Percentiles rank a stretch among this genome's conserved stretches.
Conservation (phyloP, 2,113 vertebrate species). For the Rhombomys opimus region DNA sequence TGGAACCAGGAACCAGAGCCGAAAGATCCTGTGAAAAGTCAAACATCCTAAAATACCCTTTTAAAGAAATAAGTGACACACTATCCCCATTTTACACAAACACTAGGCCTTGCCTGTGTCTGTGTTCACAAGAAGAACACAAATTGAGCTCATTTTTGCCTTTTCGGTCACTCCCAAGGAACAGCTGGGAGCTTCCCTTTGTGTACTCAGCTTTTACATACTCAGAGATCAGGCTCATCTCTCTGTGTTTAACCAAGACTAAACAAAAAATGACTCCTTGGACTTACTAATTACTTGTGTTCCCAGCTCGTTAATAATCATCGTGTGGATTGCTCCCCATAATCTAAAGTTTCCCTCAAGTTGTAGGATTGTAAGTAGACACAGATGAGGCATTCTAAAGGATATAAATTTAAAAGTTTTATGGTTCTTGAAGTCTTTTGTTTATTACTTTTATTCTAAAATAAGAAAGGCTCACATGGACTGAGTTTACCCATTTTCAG, state of each 20-base stretch:
- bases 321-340: neutral
- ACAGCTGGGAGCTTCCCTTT: conserved; percentile 66
- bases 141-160: conserved; percentile 50
- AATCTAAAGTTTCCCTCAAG: neutral
- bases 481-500: neutral
- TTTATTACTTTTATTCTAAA: neutral
- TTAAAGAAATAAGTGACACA: conserved; percentile 23
- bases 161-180: conserved; percentile 50
- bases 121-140: neutral
- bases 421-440: neutral
- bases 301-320: conserved; percentile 54
- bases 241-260: conserved; percentile 65
- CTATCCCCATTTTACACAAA: conserved; percentile 6
- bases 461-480: neutral
- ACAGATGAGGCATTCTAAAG: neutral
- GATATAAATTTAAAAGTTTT: neutral
- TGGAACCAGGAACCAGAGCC: conserved; percentile 33
- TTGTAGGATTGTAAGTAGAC: neutral
- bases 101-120: neutral
- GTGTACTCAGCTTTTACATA: conserved; percentile 70
- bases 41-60: conserved; percentile 20
- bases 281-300: conserved; percentile 38
- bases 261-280: conserved; percentile 67
- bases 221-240: conserved; percentile 7
- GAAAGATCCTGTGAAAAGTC: conserved; percentile 37